These are phyloP conservation scores for Syndactyla subalaris DNA, from an alignment of 2,797 vertebrate genomes.

Conservation along the genomic window DNA sequence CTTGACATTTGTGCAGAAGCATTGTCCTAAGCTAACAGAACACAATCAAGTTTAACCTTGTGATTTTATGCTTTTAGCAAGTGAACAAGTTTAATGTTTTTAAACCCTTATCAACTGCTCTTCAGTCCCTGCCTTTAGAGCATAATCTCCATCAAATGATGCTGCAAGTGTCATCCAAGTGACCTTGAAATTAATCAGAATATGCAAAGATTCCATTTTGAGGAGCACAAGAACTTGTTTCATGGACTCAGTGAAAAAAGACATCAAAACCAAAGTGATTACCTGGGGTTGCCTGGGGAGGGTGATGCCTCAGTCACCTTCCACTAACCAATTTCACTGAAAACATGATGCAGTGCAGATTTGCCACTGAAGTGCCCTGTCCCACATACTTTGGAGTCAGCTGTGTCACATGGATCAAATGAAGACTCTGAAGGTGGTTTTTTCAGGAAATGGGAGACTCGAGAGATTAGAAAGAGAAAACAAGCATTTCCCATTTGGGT, in stretches of 20 bases:
- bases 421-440: neutral
- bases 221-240: neutral
- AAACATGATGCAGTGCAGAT: neutral
- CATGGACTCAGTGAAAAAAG: neutral
- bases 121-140: constrained; percentile 36
- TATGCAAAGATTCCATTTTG: neutral
- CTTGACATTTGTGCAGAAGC: constrained; percentile 43
- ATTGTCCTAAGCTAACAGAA: neutral
- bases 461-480: neutral
- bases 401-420: neutral
- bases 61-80: constrained; percentile 18
- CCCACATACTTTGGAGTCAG: neutral
- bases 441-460: constrained; percentile 17
- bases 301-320: neutral
- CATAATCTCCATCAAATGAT: constrained; percentile 48
- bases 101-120: constrained; percentile 46
- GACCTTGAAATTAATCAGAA: constrained; percentile 53
- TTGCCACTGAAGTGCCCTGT: neutral
- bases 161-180: constrained; percentile 15
- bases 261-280: neutral
- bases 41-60: constrained; percentile 14
- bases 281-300: neutral
- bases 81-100: neutral
- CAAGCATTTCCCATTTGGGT: neutral
- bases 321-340: neutral